Evolutionary conservation across 2,888 invertebrate species (phyloP).

Genomic region (Agelastica alni): DNA sequence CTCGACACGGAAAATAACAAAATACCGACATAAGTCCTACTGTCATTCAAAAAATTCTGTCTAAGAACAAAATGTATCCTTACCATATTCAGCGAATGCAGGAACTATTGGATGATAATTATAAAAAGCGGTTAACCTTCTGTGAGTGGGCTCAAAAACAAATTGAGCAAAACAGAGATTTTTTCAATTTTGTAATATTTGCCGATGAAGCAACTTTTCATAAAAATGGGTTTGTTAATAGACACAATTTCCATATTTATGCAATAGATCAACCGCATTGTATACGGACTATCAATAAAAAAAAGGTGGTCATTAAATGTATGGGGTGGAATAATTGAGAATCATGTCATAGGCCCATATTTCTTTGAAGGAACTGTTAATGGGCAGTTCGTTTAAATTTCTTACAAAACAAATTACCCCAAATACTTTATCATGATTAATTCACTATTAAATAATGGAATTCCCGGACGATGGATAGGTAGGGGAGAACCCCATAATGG

Average conservation of each 20-base stretch:
- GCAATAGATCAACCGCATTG: too few species aligned
- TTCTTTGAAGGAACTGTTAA: conserved; percentile 5
- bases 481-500: not conserved
- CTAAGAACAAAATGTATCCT: not conserved
- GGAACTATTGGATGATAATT: not conserved
- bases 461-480: not conserved
- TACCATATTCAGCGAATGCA: not conserved
- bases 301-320: conserved; percentile 3
- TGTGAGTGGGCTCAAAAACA: not conserved
- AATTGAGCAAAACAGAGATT: not conserved
- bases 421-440: not conserved
- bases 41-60: not conserved
- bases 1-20: not conserved
- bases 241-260: too few species aligned
- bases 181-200: not conserved
- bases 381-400: too few species aligned
- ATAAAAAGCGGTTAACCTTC: not conserved
- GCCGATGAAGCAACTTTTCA: too few species aligned
- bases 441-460: not conserved
- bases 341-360: not conserved
- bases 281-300: too few species aligned
- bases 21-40: not conserved
- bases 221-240: too few species aligned
- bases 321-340: not conserved
- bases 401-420: too few species aligned